Evolutionary conservation across 1,140 invertebrate genomes (phyloP).

Genomic region (Caerostris darwini): DNA sequence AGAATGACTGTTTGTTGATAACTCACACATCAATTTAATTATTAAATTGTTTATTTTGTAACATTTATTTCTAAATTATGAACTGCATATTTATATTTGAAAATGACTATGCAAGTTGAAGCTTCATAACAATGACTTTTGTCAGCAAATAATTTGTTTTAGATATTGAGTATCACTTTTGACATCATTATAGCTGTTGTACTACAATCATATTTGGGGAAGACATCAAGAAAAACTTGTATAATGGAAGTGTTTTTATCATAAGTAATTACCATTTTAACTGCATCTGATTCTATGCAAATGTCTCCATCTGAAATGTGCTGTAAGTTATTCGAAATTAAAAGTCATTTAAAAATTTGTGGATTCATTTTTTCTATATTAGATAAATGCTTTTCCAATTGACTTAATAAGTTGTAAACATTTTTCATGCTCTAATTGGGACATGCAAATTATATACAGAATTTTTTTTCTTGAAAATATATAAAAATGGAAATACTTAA

Average conservation of each 20-base stretch:
- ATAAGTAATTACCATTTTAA: not conserved
- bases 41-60: not conserved
- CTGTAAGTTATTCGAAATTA: slow-evolving; percentile 25
- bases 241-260: not conserved
- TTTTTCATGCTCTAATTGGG: no score
- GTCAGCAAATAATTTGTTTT: not conserved
- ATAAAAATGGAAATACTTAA: no score
- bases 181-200: not conserved
- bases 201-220: not conserved
- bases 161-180: not conserved
- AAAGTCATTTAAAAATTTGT: not conserved
- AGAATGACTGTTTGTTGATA: not conserved
- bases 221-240: not conserved
- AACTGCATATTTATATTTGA: not conserved
- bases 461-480: no score
- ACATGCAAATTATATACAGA: no score
- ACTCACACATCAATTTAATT: not conserved
- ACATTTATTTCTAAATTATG: not conserved
- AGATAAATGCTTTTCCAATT: no score
- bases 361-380: no score
- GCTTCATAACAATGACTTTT: not conserved
- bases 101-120: not conserved
- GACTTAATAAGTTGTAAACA: no score
- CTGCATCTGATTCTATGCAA: not conserved
- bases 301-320: not conserved